Base-by-base conservation (phyloP, 2,113 vertebrate species). In the Agapornis roseicollis region DNA sequence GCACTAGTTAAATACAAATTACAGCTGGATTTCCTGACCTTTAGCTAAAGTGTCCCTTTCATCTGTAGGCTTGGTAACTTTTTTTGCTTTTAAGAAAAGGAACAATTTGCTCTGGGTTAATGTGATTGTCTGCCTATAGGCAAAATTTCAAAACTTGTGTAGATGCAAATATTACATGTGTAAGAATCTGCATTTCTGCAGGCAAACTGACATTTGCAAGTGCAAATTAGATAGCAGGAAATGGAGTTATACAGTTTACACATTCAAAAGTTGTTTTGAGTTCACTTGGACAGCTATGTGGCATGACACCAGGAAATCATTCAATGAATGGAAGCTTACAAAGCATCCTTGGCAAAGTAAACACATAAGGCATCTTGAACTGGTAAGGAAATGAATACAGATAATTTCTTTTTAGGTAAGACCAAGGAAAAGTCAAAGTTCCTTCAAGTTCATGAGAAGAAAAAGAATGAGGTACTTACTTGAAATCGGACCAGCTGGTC, bases 11-110 rank as follows among this genome's bases (percentile, higher is more conserved):
- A 81, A 84, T 52, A 56, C 74, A 93, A 90, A 91, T 88, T 94
- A 76, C 42, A 90, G 37, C 50, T 92, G 90, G 46, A 73, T 97
- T 96, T 94, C 55, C 85, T 90, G 93, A 81, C 83, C 88, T 96
- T 94, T 96, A 80, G 20, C 50, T 77, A 53, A 94, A 90, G 50
- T 91, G 46, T 65, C 70, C 29, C 66, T 94, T 94, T 93, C 47
- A 85, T 94, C 79, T 95, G 60, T 69, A 88, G 56, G 17, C 81
- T 80, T 92, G 41, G 66, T 69, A 87, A 83, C 56, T 64, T 87
- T 58, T 56, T 89, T 64, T 46, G 28, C 56, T 86, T 79, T 69
- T 80, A 37, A 53, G 88, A 78, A 89, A 92, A 78, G 18, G 65
- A 95, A 73, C 27, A 89, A 88, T 83, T 95, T 96, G 52, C 65